phyloP scores from a whole-genome alignment of 2,888 invertebrate genomes.

The Drosophila gaucha region DNA sequence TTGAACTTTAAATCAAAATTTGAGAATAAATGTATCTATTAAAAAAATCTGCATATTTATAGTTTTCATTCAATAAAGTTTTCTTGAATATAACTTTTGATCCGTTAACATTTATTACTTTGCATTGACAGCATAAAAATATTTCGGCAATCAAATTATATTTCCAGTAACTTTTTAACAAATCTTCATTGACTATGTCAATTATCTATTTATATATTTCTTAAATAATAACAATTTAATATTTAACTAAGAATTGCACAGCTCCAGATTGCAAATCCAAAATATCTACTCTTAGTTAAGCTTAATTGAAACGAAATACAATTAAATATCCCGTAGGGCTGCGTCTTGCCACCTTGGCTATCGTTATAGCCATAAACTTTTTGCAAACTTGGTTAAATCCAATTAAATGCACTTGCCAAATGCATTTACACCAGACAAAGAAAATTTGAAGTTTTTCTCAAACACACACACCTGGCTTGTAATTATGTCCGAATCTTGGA shows the following conservation, averaged over 20 bases:
- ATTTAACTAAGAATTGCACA: too few relatives aligned
- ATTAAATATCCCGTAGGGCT: background rate
- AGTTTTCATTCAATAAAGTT: too few relatives aligned
- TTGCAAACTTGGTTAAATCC: conserved; percentile 31
- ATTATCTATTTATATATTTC: background rate
- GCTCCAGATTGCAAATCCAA: background rate
- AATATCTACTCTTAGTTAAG: background rate
- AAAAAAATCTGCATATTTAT: too few relatives aligned
- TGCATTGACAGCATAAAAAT: too few relatives aligned
- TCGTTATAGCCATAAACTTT: conserved; percentile 7
- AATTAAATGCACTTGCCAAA: conserved; percentile 53
- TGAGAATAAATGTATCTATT: too few relatives aligned
- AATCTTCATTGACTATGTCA: too few relatives aligned
- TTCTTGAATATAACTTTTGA: too few relatives aligned
- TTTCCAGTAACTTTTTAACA: too few relatives aligned
- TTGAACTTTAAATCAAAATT: too few relatives aligned
- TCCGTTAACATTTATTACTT: too few relatives aligned
- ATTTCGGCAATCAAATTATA: too few relatives aligned
- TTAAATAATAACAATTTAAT: too few relatives aligned
- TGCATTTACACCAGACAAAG: conserved; percentile 24
- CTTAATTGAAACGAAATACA: background rate
- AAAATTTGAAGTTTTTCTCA: conserved; percentile 12
- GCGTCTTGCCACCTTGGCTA: background rate
- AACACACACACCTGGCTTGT: conserved; percentile 15
- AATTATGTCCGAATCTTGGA: conserved; percentile 20